A percentile compares a stretch with the other conserved stretches of the same genome.
phyloP scores from a whole-genome alignment of 1,140 invertebrate genomes.

The Zaprionus inermis region DNA sequence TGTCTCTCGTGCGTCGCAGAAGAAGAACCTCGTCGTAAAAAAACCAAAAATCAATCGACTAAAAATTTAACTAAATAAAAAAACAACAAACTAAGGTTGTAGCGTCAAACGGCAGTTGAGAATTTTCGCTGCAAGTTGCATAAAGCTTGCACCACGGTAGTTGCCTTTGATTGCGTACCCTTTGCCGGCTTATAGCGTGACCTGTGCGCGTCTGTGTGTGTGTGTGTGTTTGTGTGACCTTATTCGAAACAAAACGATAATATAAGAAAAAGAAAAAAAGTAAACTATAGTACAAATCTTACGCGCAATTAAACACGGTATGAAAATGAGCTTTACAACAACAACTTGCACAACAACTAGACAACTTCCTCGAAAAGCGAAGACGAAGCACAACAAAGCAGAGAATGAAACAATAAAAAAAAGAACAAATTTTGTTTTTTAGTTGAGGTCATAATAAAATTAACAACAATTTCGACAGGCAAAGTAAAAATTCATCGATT shows the following conservation, averaged over 20 bases:
- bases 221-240: constrained; percentile 40
- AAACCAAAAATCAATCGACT: too few relatives aligned
- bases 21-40: neutral
- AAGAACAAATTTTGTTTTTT: constrained; percentile 21
- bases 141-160: neutral
- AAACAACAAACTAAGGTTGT: neutral
- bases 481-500: constrained; percentile 16
- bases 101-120: neutral
- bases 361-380: constrained; percentile 65
- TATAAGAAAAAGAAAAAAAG: constrained; percentile 16
- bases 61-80: neutral
- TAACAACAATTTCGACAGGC: neutral
- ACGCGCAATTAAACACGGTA: constrained; percentile 59
- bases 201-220: constrained; percentile 11
- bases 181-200: constrained; percentile 16
- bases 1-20: constrained; percentile 17
- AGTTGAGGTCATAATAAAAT: constrained; percentile 34
- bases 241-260: constrained; percentile 36
- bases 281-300: constrained; percentile 28
- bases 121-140: neutral
- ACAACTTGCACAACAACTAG: constrained; percentile 31
- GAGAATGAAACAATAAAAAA: too few relatives aligned
- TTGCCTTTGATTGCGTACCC: neutral
- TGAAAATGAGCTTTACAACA: constrained; percentile 54
- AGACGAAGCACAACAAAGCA: too few relatives aligned